phyloP scores from a whole-genome alignment of 2,888 invertebrate species.

The Griposia aprilina region DNA sequence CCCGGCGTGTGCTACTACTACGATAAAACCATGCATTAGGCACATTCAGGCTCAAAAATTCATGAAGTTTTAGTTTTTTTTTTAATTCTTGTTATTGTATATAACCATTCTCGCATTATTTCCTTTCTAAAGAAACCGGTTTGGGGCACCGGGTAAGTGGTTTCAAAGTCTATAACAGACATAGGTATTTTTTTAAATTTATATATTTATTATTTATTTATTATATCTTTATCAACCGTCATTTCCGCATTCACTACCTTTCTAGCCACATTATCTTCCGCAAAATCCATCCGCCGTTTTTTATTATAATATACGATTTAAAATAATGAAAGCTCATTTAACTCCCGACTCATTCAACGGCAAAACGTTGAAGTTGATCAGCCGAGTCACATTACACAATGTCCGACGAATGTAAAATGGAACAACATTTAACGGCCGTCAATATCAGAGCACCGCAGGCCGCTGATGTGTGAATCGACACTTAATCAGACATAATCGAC shows the following conservation, averaged over 20 bases:
- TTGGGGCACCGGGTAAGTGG: too few relatives aligned
- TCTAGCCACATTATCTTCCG: not conserved
- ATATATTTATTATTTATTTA: too few relatives aligned
- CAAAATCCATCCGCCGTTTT: not conserved
- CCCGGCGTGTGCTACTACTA: too few relatives aligned
- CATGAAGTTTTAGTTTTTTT: too few relatives aligned
- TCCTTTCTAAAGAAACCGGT: too few relatives aligned
- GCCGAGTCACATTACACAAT: conserved; percentile 47
- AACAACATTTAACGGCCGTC: conserved; percentile 55
- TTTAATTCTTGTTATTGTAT: too few relatives aligned
- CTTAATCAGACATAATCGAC: conserved; percentile 66
- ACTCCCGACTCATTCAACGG: conserved; percentile 4
- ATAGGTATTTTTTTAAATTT: too few relatives aligned
- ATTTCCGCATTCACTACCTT: not conserved
- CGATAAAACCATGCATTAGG: too few relatives aligned
- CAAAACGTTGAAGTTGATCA: conserved; percentile 19
- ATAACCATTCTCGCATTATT: too few relatives aligned
- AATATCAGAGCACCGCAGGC: conserved; percentile 60
- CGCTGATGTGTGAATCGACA: conserved; percentile 62
- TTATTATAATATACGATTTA: not conserved
- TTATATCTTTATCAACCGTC: too few relatives aligned
- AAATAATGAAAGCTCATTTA: conserved; percentile 4
- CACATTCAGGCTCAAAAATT: too few relatives aligned
- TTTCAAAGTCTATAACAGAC: too few relatives aligned
- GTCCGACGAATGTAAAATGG: conserved; percentile 48